Evolutionary conservation across 2,797 vertebrate genomes (phyloP), one percentile per base, ranked within the genome.

Genomic region (Poeciliopsis gracilis): DNA sequence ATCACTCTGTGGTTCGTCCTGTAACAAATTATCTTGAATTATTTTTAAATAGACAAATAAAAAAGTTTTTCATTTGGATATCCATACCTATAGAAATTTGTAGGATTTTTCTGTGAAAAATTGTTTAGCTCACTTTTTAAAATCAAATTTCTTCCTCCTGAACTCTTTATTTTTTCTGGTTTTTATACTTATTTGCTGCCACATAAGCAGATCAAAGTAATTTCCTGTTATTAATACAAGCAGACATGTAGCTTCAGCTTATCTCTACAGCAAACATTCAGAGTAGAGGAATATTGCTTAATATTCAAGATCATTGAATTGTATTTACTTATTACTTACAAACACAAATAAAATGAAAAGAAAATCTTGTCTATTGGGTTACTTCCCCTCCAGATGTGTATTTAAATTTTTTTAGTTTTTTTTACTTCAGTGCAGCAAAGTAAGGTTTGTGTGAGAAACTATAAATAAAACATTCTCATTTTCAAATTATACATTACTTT

Each of bases 291-390:
- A 55, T 55, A 55, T 55, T 78, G 72, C 57, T 59, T 49, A n/a
- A 59, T 77, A 18, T 84, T 86, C 66, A 43, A 69, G 84, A 87
- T 73, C 70, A 79, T 51, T 73, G 20, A 23, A 51, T 51, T 23
- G 72, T 53, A 75, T 84, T 82, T 43, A 84, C 91, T 85, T 87
- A 84, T n/a, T 55, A 10, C 8, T 53, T 53, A n/a, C 25, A n/a
- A n/a, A 77, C 84, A 80, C 43, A 82, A 88, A 89, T 83, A 75
- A 72, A 82, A 77, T 47, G 7, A 89, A 87, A 89, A 69, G 69
- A 55, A 55, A 25, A 55, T 25, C 72, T 88, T 36, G 55, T 49
- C 80, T 88, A 84, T 75, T 59, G 82, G 80, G 82, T 77, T 61
- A 53, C 77, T 85, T 87, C 5, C 46, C 46, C 16, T 47, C 46